These are phyloP conservation scores for Erythrolamprus reginae DNA, from an alignment of 2,113 vertebrate species.

Conservation along the genomic window DNA sequence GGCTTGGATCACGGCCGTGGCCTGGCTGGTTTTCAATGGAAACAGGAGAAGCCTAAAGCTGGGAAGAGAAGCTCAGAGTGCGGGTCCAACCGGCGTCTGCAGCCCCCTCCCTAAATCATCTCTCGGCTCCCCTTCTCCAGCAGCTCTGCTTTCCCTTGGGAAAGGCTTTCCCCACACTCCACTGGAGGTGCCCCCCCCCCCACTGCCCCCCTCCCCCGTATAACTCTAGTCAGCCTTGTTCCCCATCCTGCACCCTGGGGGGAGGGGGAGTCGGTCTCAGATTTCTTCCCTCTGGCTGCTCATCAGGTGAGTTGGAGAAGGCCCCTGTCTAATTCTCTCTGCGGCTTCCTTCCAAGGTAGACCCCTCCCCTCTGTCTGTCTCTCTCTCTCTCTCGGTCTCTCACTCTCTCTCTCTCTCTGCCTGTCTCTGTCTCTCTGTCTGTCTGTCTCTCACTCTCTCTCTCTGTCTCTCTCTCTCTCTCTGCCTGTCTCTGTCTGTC, in stretches of 20 bases:
- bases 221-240: neutral
- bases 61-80: neutral
- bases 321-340: too few species aligned
- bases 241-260: neutral
- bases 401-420: too few species aligned
- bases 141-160: neutral
- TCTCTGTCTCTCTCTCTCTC: too few species aligned
- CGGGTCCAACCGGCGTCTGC: neutral
- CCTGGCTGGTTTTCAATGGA: neutral
- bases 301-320: neutral
- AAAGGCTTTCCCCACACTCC: neutral
- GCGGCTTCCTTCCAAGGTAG: neutral
- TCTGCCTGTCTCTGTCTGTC: too few species aligned
- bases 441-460: too few species aligned
- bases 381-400: too few species aligned
- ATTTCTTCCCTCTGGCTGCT: neutral
- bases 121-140: too few species aligned
- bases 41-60: neutral
- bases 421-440: too few species aligned
- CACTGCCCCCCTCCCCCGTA: neutral
- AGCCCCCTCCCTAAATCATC: neutral
- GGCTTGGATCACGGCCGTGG: neutral
- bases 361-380: neutral
- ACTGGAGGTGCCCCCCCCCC: neutral
- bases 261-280: neutral